phyloP scores from a whole-genome alignment of 2,113 vertebrate species.

The Catagonus wagneri region DNA sequence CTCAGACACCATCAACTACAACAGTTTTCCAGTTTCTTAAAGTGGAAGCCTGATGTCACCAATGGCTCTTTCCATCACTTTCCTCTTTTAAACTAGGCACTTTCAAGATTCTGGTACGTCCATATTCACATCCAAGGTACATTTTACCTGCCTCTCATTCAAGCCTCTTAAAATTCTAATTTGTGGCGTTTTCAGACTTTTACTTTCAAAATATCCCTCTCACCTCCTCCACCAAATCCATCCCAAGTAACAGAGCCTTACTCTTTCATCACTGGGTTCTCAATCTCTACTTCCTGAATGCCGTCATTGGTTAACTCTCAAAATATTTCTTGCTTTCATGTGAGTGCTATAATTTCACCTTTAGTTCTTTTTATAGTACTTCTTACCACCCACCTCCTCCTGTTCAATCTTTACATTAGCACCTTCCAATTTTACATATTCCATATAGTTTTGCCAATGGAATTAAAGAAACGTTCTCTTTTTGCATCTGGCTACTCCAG shows the following conservation, averaged over 20 bases:
- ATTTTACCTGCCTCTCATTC: slow-evolving; percentile 39
- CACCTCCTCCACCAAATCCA: neutral
- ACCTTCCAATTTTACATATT: slow-evolving; percentile 66
- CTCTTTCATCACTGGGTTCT: slow-evolving; percentile 23
- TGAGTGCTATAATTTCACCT: slow-evolving; percentile 77
- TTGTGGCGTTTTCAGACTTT: neutral
- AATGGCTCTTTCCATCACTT: slow-evolving; percentile 4
- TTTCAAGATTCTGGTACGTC: neutral
- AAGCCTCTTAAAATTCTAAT: slow-evolving; percentile 43
- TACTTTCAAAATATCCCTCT: slow-evolving; percentile 35
- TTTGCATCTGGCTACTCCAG: slow-evolving; percentile 22
- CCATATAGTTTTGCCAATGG: slow-evolving; percentile 46
- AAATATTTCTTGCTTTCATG: slow-evolving; percentile 68
- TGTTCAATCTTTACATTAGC: slow-evolving; percentile 74
- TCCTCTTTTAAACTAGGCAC: neutral
- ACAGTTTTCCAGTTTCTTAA: neutral
- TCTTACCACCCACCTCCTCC: slow-evolving; percentile 71
- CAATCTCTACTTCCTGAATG: slow-evolving; percentile 41
- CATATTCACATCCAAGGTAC: neutral
- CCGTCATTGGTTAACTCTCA: slow-evolving; percentile 50
- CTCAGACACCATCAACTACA: neutral
- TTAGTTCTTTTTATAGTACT: slow-evolving; percentile 71
- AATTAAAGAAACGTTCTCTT: slow-evolving; percentile 67
- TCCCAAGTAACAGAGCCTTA: slow-evolving; percentile 11
- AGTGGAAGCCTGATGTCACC: neutral